Base-by-base conservation (phyloP, 1,140 invertebrate genomes). In the Oedothorax gibbosus region DNA sequence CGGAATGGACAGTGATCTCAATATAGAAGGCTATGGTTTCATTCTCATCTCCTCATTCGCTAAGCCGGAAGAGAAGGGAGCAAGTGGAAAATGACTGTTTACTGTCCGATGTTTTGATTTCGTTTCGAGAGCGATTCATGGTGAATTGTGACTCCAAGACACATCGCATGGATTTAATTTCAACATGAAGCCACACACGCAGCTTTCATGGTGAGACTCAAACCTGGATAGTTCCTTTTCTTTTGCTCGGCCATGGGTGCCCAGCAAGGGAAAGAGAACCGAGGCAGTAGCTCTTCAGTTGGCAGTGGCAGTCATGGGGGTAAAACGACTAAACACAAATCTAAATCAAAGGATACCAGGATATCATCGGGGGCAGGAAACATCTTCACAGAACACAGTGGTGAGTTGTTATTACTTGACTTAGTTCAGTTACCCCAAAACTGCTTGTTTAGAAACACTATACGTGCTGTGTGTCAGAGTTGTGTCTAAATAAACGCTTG, bases 211-310 rank as follows among this genome's bases (percentile, higher is more conserved):
- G 83, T 85, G 54, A 85, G 83, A 85, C 78, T 85, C 69, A 78
- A 85, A 49, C 83, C 83, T 53, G 83, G 83, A 53, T 85, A 85
- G 57, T 71, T 53, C 49, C 35, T 35, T 5, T 20, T 78, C 73
- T 68, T 85, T 78, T 78, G 64, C 76, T 69, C 51, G 71, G 85
- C 78, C 72, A 86, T 86, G 85, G 85, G 85, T 77, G 78, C 85
- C 78, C 85, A 86, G 56, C 85, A 86, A 73, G 85, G 85, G 62
- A 86, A 86, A 77, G 85, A 86, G 82, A 86, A 86, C 73, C 65
- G 85, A 62, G 84, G 84, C 79, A 86, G 85, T 35, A 82, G 78
- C 53, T 86, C 85, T 53, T 86, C 85, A 53, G 85, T 86, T 76
- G 85, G 85, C 71, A 86, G 85, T 82, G 85, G 85, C 65, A 79